Evolutionary conservation across 2,888 invertebrate genomes (phyloP), one percentile per base, ranked within the genome.

Genomic region (Cantharis lateralis): DNA sequence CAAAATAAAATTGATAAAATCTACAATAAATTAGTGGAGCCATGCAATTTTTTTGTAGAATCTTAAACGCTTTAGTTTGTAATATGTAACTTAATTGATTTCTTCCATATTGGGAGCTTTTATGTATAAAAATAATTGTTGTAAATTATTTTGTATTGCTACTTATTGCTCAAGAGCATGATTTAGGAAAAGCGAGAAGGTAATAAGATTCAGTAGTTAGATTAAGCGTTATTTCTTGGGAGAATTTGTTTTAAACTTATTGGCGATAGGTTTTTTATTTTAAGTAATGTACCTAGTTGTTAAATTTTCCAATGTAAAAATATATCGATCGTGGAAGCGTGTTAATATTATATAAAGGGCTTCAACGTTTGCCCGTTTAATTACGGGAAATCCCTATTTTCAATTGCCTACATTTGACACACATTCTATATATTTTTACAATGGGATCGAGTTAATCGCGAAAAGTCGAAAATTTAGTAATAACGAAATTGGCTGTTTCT

Each of bases 171-270:
- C 16, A 66, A 63, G 13, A 63, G 13, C 18, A 66, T 20, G n/a
- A 66, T 28, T 28, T 32, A 20, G 26, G 71, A 63, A 68, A 68
- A 76, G 72, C 72, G 76, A 76, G 72, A 32, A 24, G 68, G 68
- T 68, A 71, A 70, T 75, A 75, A 68, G 28, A 69, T 68, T 66
- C 62, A 69, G 69, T 63, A 68, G 71, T 64, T 68, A 66, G 68
- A 32, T 72, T 72, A 72, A 24, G 68, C 48, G 64, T 68, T 24
- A 32, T 69, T 48, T 48, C 48, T 32, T 48, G 48, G 48, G 2
- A 48, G 32, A 48, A 48, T 48, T 66, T 24, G 16, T 66, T 66
- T 64, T 20, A 66, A n/a, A 66, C 64, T 66, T 20, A 66, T 66
- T 20, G 64, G 20, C 64, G 64, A 66, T 66, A 20, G n/a, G 48